Evolutionary conservation across 2,888 invertebrate species (phyloP), one percentile per base, ranked within the genome.

Genomic region (Thyatira batis): DNA sequence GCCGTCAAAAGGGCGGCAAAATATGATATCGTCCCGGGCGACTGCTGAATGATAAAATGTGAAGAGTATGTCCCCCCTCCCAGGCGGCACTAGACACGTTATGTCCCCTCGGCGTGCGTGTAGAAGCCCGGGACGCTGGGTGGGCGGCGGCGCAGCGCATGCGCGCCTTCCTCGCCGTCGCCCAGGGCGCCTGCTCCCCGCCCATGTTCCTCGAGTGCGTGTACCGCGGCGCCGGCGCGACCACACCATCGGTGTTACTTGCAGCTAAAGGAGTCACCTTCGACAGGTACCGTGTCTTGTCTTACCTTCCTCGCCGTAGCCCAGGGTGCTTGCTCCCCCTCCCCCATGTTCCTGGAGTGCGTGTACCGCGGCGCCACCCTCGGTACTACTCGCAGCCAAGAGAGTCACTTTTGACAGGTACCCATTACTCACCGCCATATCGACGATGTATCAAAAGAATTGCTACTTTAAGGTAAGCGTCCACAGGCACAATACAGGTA

Each of bases 221-320:
- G 10, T 95, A 95, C 80, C 84, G 78, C 0, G 93, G 92, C 1
- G 92, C 85, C 3, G 84, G 78, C 0, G 68, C 8, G 77, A 82
- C 45, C 77, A 81, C 30, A 11, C 93, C 94, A 93, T 94, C 94
- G 2, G 85, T 95, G 52, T 92, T 95, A 25, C 76, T 96, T 54
- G 94, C 94, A 4, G 96, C 95, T 44, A 94, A 94, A 69, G 94
- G 94, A 0, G 89, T 94, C 67, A 94, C 94, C 0, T 94, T 93
- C 70, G 94, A 94, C 72, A 85, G 89, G 90, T 88, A 43, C 48
- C 23, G n/a, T n/a, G n/a, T n/a, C n/a, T n/a, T n/a, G n/a, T n/a
- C n/a, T n/a, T n/a, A n/a, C 79, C 8, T 77, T 82, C 67, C 74
- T 96, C 61, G 92, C 94, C n/a, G 95, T 95, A 13, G 92, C 95